These are phyloP conservation scores for Oxyscelio sp. DNA, from an alignment of 2,888 invertebrate species.

Conservation along the genomic window DNA sequence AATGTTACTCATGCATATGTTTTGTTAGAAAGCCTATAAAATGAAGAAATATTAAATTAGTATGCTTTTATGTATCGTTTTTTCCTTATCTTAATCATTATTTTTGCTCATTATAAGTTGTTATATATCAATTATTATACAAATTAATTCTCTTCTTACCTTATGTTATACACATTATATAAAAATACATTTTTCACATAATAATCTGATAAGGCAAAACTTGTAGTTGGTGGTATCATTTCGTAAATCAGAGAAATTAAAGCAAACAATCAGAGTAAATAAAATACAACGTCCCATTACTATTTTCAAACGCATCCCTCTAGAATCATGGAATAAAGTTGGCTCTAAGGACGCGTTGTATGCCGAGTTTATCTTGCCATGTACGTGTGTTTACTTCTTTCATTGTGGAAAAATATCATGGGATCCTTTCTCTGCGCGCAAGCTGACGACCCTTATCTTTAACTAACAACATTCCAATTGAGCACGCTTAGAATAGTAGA, in stretches of 20 bases:
- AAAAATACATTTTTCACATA: too few relatives aligned
- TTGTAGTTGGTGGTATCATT: too few relatives aligned
- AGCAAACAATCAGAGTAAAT: not conserved
- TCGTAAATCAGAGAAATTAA: constrained; percentile 18
- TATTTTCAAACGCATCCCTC: constrained; percentile 7
- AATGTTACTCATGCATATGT: too few relatives aligned
- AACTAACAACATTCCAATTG: constrained; percentile 84
- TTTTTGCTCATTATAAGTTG: too few relatives aligned
- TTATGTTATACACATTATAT: too few relatives aligned
- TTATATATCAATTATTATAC: too few relatives aligned
- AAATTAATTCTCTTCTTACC: too few relatives aligned
- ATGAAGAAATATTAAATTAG: too few relatives aligned
- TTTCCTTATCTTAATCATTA: too few relatives aligned
- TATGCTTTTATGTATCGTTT: too few relatives aligned
- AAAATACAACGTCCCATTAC: not conserved
- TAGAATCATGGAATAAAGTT: constrained; percentile 10
- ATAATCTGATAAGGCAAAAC: too few relatives aligned
- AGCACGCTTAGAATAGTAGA: constrained; percentile 69
- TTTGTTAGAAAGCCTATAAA: too few relatives aligned
- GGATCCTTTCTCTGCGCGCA: constrained; percentile 76
- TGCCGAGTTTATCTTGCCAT: constrained; percentile 36
- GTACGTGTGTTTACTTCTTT: constrained; percentile 34
- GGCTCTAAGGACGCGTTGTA: constrained; percentile 24
- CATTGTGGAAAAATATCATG: constrained; percentile 67
- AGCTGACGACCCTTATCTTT: constrained; percentile 85